A percentile compares a stretch with the other conserved stretches of the same genome.
Conservation (phyloP, 2,888 invertebrate species). For the Hermaeophaga mercurialis region DNA sequence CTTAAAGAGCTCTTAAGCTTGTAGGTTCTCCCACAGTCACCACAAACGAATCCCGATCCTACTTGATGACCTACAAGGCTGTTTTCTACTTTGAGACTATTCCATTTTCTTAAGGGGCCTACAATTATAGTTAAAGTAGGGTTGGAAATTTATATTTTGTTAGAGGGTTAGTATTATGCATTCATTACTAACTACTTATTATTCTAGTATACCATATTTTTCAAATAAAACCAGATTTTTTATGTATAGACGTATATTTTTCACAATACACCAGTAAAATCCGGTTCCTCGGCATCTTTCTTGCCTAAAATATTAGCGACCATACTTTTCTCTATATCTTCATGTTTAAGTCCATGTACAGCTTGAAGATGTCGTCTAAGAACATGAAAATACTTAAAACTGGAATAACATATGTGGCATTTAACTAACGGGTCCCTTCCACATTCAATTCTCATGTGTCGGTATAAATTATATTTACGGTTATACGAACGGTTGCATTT, state of each 20-base stretch:
- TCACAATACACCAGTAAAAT: too few species aligned
- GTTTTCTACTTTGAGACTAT: neutral
- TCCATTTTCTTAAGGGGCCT: constrained; percentile 6
- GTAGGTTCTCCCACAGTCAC: constrained; percentile 83
- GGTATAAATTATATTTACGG: constrained; percentile 25
- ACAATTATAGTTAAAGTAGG: constrained; percentile 10
- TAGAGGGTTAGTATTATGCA: neutral
- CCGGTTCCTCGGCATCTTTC: neutral
- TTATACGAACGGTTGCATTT: constrained; percentile 27
- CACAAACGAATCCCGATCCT: constrained; percentile 68
- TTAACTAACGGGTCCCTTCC: constrained; percentile 60
- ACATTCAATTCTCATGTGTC: constrained; percentile 56
- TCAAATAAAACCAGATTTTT: too few species aligned
- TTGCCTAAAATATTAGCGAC: neutral
- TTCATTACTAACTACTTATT: neutral
- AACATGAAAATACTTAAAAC: constrained; percentile 32
- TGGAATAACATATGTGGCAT: constrained; percentile 50
- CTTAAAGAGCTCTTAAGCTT: constrained; percentile 51
- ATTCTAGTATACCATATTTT: too few species aligned
- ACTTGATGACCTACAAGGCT: constrained; percentile 5
- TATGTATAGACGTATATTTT: too few species aligned
- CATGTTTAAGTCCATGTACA: constrained; percentile 24
- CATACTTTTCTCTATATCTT: constrained; percentile 1
- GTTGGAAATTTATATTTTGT: neutral
- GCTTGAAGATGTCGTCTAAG: constrained; percentile 25